These are phyloP conservation scores for Anseranas semipalmata DNA, from an alignment of 2,113 vertebrate genomes.

Conservation along the genomic window DNA sequence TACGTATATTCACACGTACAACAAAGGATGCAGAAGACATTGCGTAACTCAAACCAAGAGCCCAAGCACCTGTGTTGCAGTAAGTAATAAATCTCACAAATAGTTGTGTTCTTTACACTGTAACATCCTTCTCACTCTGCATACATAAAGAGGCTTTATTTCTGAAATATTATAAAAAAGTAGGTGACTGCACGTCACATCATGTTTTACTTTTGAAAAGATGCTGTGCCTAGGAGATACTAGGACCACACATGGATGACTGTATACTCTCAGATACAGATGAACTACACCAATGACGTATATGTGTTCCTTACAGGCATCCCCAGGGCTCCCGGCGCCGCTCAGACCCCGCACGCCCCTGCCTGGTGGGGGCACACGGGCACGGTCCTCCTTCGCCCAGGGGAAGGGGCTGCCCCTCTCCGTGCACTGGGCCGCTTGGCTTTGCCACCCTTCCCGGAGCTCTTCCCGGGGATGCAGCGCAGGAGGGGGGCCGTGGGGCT, in stretches of 20 bases:
- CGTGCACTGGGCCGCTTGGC: too few relatives aligned
- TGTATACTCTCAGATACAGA: not conserved
- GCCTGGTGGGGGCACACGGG: too few relatives aligned
- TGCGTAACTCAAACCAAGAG: not conserved
- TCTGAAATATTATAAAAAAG: not conserved
- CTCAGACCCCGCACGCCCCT: too few relatives aligned
- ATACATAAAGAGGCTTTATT: not conserved
- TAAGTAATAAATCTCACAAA: not conserved
- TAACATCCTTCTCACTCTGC: not conserved
- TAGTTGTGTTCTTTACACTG: not conserved
- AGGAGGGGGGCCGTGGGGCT: not conserved
- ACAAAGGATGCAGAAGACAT: not conserved
- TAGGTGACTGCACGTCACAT: not conserved
- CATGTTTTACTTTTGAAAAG: not conserved
- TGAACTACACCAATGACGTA: not conserved
- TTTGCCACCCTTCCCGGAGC: too few relatives aligned
- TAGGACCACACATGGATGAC: not conserved
- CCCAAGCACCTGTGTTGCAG: not conserved
- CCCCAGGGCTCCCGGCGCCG: too few relatives aligned
- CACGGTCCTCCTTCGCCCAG: too few relatives aligned
- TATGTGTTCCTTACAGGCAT: not conserved
- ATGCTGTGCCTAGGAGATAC: not conserved
- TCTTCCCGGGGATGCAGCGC: not conserved
- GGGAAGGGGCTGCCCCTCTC: too few relatives aligned
- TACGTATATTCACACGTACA: not conserved